Conservation (phyloP, 2,113 vertebrate species). For the Indicator indicator region DNA sequence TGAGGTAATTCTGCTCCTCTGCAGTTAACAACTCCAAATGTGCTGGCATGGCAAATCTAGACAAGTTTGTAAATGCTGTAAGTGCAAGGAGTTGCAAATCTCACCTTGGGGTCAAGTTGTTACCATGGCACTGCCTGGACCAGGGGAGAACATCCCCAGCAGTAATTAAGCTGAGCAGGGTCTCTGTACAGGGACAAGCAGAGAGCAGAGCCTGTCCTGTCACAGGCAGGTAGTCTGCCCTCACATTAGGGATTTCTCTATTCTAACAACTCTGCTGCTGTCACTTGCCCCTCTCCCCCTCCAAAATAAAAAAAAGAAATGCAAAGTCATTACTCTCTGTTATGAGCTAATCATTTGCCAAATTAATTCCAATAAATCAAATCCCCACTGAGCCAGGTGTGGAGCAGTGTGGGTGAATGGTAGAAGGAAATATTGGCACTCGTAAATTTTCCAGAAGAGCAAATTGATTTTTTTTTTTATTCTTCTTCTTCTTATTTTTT, state of each 20-base stretch:
- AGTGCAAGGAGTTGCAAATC: not conserved
- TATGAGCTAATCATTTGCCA: constrained; percentile 36
- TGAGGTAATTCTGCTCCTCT: not conserved
- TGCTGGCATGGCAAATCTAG: not conserved
- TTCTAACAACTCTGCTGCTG: not conserved
- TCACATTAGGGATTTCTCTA: not conserved
- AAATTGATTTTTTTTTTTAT: not conserved
- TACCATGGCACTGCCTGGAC: not conserved
- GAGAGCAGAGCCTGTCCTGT: not conserved
- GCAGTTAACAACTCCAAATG: not conserved
- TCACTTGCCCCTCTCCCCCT: not conserved
- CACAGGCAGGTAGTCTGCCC: not conserved
- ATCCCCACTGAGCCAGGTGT: not conserved
- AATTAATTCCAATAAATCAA: constrained; percentile 57
- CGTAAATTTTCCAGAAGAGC: constrained; percentile 14
- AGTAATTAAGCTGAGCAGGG: not conserved
- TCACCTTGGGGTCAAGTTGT: not conserved
- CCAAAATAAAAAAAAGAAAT: not conserved
- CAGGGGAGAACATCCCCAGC: not conserved
- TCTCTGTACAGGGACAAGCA: not conserved
- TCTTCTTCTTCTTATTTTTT: not conserved
- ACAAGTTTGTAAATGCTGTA: not conserved
- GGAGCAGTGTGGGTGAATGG: not conserved
- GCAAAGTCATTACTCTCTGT: constrained; percentile 1
- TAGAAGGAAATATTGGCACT: not conserved